Percentiles rank a stretch among this genome's conserved stretches.
These are phyloP conservation scores for Crossocerus cetratus DNA, from an alignment of 2,888 invertebrate species.

Conservation along the genomic window DNA sequence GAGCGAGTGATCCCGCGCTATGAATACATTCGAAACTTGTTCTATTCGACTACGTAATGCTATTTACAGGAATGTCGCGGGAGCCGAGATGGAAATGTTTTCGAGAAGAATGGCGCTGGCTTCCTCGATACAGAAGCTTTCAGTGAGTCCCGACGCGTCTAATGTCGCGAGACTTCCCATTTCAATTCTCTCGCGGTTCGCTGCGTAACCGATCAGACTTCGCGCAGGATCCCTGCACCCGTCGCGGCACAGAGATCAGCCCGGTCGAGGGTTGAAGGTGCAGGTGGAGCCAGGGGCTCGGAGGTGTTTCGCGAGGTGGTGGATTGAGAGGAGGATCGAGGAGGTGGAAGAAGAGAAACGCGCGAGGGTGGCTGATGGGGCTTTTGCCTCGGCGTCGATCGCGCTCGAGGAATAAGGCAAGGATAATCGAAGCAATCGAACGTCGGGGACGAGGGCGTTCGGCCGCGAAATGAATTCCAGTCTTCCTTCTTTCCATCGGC, in stretches of 20 bases:
- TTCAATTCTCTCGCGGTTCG: background rate
- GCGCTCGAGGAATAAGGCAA: conserved; percentile 64
- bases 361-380: conserved; percentile 40
- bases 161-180: background rate
- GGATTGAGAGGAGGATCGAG: no score
- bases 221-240: conserved; percentile 18
- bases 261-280: background rate
- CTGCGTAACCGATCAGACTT: background rate
- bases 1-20: conserved; percentile 34
- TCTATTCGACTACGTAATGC: background rate
- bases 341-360: conserved; percentile 39
- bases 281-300: conserved; percentile 42
- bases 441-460: conserved; percentile 72
- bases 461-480: conserved; percentile 76
- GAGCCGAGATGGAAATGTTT: no score
- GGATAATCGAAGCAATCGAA: conserved; percentile 75
- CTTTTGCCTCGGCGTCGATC: conserved; percentile 28
- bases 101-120: no score
- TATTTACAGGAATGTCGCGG: no score
- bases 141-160: no score
- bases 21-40: conserved; percentile 44
- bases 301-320: conserved; percentile 41
- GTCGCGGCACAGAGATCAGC: conserved; percentile 28
- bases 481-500: conserved; percentile 44
- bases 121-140: no score